These are phyloP conservation scores for Zoanthus gigantus DNA, from an alignment of 92 coral and sea anemone genomes.

Conservation along the genomic window DNA sequence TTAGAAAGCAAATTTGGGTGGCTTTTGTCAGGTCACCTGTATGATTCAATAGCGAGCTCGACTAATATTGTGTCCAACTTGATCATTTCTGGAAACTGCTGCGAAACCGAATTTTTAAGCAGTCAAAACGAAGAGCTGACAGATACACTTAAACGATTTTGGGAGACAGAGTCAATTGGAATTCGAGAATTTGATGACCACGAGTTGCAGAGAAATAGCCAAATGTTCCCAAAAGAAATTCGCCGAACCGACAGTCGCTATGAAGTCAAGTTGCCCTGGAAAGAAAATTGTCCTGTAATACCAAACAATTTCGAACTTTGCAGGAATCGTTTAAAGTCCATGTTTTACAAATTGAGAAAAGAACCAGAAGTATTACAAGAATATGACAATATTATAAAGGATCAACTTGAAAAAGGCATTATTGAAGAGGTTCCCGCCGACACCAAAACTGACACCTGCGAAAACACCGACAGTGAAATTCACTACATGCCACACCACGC, in stretches of 20 bases:
- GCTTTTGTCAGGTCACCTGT: slow-evolving; percentile 65
- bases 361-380: slow-evolving; percentile 28
- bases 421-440: slow-evolving; percentile 32
- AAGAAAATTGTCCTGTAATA: slow-evolving; percentile 46
- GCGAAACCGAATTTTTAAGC: not conserved
- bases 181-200: not conserved
- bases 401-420: slow-evolving; percentile 21
- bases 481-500: slow-evolving; percentile 51
- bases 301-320: slow-evolving; percentile 67
- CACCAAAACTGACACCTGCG: not conserved
- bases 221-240: not conserved
- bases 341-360: not conserved
- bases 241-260: not conserved
- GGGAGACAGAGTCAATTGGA: not conserved
- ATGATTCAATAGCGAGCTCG: slow-evolving; percentile 23
- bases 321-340: slow-evolving; percentile 8
- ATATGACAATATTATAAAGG: slow-evolving; percentile 21
- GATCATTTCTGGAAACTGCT: slow-evolving; percentile 9
- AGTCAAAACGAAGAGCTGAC: not conserved
- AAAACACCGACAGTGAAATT: not conserved
- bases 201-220: not conserved
- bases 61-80: not conserved
- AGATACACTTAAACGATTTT: slow-evolving; percentile 7
- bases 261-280: not conserved
- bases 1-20: slow-evolving; percentile 77